Evolutionary conservation across 2,888 invertebrate genomes (phyloP).

Genomic region (Actias luna): DNA sequence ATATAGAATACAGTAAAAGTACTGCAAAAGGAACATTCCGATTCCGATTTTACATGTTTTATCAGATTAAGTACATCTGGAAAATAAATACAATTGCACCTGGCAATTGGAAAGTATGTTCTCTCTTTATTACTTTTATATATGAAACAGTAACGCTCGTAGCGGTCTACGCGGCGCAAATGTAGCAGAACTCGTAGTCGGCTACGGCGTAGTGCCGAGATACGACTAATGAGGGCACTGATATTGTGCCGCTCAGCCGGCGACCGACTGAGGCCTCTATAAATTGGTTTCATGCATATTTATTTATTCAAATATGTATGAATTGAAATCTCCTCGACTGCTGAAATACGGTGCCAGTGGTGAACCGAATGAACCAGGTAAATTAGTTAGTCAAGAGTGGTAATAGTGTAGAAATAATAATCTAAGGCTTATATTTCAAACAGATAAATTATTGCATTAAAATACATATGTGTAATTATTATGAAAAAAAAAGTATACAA

Average conservation of each 20-base stretch:
- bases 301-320: slow-evolving; percentile 82
- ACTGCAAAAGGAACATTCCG: not conserved
- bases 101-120: not conserved
- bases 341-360: slow-evolving; percentile 71
- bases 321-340: slow-evolving; percentile 78
- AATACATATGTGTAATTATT: not conserved
- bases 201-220: slow-evolving; percentile 51
- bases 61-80: not conserved
- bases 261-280: slow-evolving; percentile 66
- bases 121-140: not conserved
- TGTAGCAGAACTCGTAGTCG: slow-evolving; percentile 59
- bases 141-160: slow-evolving; percentile 32
- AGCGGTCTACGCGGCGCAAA: slow-evolving; percentile 51
- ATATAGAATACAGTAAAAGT: not conserved
- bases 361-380: slow-evolving; percentile 73
- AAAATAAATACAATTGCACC: not conserved
- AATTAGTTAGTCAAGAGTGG: slow-evolving; percentile 62
- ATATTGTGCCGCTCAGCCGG: slow-evolving; percentile 64
- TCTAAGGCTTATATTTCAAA: not conserved
- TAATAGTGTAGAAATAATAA: slow-evolving; percentile 19
- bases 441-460: too few species aligned
- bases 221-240: slow-evolving; percentile 72
- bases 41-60: not conserved
- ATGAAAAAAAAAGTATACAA: not conserved
- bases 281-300: slow-evolving; percentile 82